Percentiles rank a stretch among this genome's conserved stretches.
Conservation (phyloP, 2,797 vertebrate species). For the Takifugu ocellatus region DNA sequence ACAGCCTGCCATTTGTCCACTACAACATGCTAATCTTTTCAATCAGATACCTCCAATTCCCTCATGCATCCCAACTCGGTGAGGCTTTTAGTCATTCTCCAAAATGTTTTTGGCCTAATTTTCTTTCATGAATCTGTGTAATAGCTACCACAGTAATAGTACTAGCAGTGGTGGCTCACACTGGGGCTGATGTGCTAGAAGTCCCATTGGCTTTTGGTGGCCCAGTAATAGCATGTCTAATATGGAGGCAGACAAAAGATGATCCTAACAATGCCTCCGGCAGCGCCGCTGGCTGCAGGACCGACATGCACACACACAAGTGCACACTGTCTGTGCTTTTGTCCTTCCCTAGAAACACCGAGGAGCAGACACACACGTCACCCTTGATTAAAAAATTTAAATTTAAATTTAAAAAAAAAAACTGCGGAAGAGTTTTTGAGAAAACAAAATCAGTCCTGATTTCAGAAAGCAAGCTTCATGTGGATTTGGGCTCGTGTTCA, state of each 20-base stretch:
- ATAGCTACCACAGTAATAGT: background rate
- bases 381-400: conserved; percentile 45
- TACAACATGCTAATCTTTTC: conserved; percentile 32
- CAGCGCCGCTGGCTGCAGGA: conserved; percentile 60
- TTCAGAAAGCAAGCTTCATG: conserved; percentile 47
- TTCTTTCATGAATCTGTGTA: conserved; percentile 5
- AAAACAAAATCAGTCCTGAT: conserved; percentile 59
- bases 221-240: conserved; percentile 59
- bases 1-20: conserved; percentile 48
- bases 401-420: conserved; percentile 30
- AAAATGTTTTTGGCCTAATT: background rate
- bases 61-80: conserved; percentile 5
- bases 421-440: conserved; percentile 47
- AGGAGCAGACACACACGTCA: conserved; percentile 51
- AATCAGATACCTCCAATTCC: conserved; percentile 31
- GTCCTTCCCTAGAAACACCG: conserved; percentile 41
- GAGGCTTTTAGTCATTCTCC: background rate
- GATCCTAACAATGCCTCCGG: conserved; percentile 67
- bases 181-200: conserved; percentile 40
- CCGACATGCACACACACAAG: conserved; percentile 30
- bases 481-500: background rate
- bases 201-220: conserved; percentile 53
- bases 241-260: conserved; percentile 62
- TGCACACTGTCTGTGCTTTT: conserved; percentile 43
- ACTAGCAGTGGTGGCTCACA: conserved; percentile 28